Evolutionary conservation across 2,797 vertebrate genomes (phyloP), one percentile per base, ranked within the genome.

Genomic region (Tangara arthus): DNA sequence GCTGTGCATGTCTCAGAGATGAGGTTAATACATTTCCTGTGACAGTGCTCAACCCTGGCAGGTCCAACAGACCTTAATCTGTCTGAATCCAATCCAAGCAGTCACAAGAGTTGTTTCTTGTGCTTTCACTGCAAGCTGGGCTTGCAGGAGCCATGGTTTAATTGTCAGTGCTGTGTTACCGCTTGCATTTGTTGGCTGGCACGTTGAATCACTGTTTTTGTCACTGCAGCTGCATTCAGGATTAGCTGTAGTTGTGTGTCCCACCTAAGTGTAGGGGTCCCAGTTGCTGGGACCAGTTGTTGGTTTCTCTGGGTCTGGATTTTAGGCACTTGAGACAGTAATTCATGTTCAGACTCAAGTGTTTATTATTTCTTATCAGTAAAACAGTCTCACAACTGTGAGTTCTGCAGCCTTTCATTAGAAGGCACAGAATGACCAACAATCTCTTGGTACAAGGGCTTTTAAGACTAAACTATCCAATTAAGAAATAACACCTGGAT

Each of bases 11-110:
- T 53, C 83, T 87, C 52, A 56, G 86, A 86, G 63, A 23, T 35
- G 28, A 82, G 34, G 16, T 39, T 55, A 55, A 71, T 34, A 7
- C 12, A 61, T 66, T 90, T 93, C 66, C 65, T 44, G 15, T 59
- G 71, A 26, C 44, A 50, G n/a, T 46, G 60, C 50, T 55, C 60
- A 37, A 21, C 61, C 53, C 57, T 76, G 82, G 65, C 82, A 69
- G 80, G 55, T 84, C 87, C 59, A 44, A n/a, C 50, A 86, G 65
- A n/a, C 60, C 61, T 66, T 71, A 78, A 83, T 87, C 63, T 46
- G 12, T 49, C 80, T 71, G 91, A 88, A 88, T 61, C 42, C 35
- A 44, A 9, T 81, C 82, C 94, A 94, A 91, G 63, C 39, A 87
- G 70, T 21, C 63, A 12, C 65, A 89, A 46, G 85, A 84, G 44